Base-by-base conservation (phyloP, 2,797 vertebrate species). In the Saxicola maurus region DNA sequence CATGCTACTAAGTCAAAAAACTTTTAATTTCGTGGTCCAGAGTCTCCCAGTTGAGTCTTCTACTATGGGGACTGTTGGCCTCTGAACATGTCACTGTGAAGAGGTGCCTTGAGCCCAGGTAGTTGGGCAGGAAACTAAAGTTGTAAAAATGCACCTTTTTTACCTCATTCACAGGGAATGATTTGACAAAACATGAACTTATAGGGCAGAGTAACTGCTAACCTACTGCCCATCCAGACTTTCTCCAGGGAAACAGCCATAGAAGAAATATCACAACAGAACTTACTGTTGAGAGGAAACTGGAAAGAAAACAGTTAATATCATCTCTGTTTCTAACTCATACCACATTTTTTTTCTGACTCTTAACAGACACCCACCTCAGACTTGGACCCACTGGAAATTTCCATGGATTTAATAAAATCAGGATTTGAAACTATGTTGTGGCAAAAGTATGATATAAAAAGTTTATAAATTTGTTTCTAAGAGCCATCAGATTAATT, bases 331-430 rank as follows among this genome's bases (percentile, higher is more conserved):
- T 88, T 61, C 83, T 69, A 82, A 57, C 25, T 90, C 43, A 62
- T 31, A 80, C 15, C n/a, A 37, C 38, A 11, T 57, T 82, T 89
- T 68, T 55, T 67, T 89, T 79, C 66, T 81, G 48, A 71, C 20
- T 85, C 13, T 48, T 73, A 72, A 52, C 45, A 82, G 53, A 82
- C 21, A 31, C n/a, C 60, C 27, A 45, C 38, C 48, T 87, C 62
- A 71, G 65, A 45, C 53, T 55, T 77, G 38, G 20, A 80, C 74
- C 28, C n/a, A 52, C 51, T 59, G 40, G 24, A 91, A 93, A 81
- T 17, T 68, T 82, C 16, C 10, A 48, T 30, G 17, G 9, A 17
- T 80, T 89, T 72, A 27, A 38, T 82, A 80, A 90, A 65, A 90
- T 52, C 9, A 48, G 67, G 33, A 72, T 85, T 80, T 82, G 35